A percentile compares a stretch with the other conserved stretches of the same genome.
These are phyloP conservation scores for Eutolmus rufibarbis DNA, from an alignment of 2,888 invertebrate species.

Conservation along the genomic window DNA sequence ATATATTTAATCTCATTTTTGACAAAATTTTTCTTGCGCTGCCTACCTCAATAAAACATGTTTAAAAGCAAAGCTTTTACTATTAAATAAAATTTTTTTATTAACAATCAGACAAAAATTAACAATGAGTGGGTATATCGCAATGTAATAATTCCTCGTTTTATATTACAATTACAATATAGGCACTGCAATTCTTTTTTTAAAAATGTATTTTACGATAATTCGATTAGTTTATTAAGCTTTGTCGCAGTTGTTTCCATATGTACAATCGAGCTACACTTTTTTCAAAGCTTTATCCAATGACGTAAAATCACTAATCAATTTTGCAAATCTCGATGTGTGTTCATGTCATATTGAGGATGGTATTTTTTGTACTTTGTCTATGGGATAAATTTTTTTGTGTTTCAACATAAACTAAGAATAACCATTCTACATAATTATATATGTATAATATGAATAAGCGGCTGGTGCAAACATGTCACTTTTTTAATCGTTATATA, in stretches of 20 bases:
- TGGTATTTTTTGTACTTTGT: background rate
- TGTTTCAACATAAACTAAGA: background rate
- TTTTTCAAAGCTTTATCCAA: background rate
- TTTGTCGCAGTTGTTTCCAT: background rate
- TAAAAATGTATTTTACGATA: background rate
- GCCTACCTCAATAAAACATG: background rate
- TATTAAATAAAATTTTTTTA: background rate
- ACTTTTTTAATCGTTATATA: background rate
- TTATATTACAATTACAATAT: conserved; percentile 43
- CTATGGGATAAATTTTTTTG: background rate
- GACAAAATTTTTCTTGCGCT: background rate
- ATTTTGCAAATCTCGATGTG: background rate
- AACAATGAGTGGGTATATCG: background rate
- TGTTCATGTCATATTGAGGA: background rate
- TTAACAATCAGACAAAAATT: background rate
- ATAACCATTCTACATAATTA: background rate
- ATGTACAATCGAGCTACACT: background rate
- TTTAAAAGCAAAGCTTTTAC: background rate
- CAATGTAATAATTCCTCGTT: background rate
- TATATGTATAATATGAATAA: background rate
- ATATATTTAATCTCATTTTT: background rate
- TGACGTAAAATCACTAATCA: background rate
- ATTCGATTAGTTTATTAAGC: background rate
- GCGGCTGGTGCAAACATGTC: background rate
- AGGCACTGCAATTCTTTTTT: conserved; percentile 44